Conservation (phyloP, 2,113 vertebrate genomes). For the Albula glossodonta region DNA sequence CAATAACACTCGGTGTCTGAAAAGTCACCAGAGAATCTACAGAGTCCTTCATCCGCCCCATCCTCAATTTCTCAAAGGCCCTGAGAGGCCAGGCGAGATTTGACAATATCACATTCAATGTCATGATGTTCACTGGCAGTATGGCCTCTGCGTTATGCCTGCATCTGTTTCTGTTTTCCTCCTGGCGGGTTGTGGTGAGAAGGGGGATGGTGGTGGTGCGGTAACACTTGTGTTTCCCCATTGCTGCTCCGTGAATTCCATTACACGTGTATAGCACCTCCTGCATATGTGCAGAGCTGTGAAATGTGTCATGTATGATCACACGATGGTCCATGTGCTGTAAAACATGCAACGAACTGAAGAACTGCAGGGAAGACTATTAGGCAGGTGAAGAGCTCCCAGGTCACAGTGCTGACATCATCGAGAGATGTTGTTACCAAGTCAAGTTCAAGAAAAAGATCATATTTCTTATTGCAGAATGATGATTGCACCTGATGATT, state of each 20-base stretch:
- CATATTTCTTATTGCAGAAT: too few relatives aligned
- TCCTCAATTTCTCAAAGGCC: background rate
- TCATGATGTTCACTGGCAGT: background rate
- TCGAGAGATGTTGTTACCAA: background rate
- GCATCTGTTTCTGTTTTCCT: conserved; percentile 10
- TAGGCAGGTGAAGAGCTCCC: background rate
- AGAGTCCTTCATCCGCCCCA: background rate
- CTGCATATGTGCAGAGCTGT: background rate
- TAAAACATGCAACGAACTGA: background rate
- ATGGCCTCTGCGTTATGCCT: background rate
- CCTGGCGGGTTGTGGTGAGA: background rate
- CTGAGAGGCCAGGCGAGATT: background rate
- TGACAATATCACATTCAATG: conserved; percentile 3
- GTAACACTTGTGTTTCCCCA: background rate
- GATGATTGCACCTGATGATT: too few relatives aligned
- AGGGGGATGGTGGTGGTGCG: too few relatives aligned
- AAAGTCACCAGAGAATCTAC: conserved; percentile 17
- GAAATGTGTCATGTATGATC: background rate
- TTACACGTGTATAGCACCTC: background rate
- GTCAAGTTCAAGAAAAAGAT: background rate
- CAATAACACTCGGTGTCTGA: background rate
- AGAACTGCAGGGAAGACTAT: background rate
- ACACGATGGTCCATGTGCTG: background rate
- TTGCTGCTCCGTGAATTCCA: background rate
- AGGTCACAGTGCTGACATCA: background rate